Evolutionary conservation across 1,140 invertebrate species (phyloP).

Genomic region (Heliconius eleuchia): DNA sequence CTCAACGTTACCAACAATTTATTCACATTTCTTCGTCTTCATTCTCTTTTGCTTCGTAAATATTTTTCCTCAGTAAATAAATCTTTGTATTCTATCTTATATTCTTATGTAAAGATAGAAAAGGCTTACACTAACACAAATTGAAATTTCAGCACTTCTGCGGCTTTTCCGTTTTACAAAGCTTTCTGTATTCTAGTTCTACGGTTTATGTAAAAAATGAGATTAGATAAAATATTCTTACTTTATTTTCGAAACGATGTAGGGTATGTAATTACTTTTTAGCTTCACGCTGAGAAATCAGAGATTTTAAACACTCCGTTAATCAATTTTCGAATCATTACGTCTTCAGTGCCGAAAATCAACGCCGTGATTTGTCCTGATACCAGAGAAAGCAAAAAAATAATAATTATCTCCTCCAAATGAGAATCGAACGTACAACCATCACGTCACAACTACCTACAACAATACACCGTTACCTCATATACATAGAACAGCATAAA

Average conservation of each 20-base stretch:
- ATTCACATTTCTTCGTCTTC: neutral
- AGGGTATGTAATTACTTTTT: no score
- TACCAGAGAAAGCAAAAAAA: no score
- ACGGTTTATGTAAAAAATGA: neutral
- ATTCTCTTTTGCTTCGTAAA: neutral
- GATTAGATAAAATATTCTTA: neutral
- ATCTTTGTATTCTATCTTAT: neutral
- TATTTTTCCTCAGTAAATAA: neutral
- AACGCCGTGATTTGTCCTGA: no score
- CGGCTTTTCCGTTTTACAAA: neutral
- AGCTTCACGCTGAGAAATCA: no score
- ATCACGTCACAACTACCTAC: no score
- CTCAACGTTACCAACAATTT: neutral
- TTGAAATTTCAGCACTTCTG: neutral
- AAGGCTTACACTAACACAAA: constrained; percentile 4
- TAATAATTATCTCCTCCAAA: no score
- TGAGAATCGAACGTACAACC: no score
- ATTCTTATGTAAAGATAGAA: constrained; percentile 7
- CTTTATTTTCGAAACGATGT: neutral
- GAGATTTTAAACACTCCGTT: no score
- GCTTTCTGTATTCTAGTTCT: neutral
- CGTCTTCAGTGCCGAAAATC: no score
- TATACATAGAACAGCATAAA: no score
- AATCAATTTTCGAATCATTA: no score
- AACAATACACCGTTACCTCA: no score